A percentile compares a stretch with the other conserved stretches of the same genome.
Conservation (phyloP, 2,888 invertebrate species). For the Eupithecia inturbata region DNA sequence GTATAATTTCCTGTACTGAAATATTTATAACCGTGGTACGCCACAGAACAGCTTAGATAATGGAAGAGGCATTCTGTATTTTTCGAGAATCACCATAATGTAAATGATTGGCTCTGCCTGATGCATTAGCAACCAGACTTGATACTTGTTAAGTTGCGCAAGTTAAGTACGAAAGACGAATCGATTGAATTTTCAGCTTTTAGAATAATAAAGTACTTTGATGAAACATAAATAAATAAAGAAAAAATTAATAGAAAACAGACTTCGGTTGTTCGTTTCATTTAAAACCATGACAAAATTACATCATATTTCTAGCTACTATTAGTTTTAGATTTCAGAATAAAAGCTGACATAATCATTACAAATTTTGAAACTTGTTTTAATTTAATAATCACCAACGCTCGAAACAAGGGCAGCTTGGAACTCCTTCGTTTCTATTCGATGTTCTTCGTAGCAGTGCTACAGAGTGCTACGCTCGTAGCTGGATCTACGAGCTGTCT, state of each 20-base stretch:
- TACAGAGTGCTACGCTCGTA: conserved; percentile 59
- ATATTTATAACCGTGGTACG: conserved; percentile 76
- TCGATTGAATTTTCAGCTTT: background rate
- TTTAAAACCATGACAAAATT: background rate
- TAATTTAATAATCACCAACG: background rate
- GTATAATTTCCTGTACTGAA: conserved; percentile 82
- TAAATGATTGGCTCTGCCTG: too few relatives aligned
- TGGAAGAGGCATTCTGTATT: background rate
- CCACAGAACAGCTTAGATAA: conserved; percentile 31
- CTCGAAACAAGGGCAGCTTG: background rate
- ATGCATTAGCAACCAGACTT: background rate
- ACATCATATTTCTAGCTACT: background rate
- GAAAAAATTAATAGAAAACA: background rate
- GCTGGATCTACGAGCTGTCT: conserved; percentile 65
- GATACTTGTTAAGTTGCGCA: too few relatives aligned
- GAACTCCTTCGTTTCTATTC: background rate
- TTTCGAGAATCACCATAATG: background rate
- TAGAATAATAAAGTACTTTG: too few relatives aligned
- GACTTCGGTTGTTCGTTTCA: background rate
- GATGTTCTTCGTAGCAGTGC: conserved; percentile 25
- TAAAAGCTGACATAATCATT: background rate
- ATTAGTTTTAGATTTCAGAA: background rate
- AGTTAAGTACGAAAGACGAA: too few relatives aligned
- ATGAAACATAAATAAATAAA: too few relatives aligned
- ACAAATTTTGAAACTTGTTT: background rate